Evolutionary conservation across 1,140 invertebrate species (phyloP), one percentile per base, ranked within the genome.

Genomic region (Temnothorax longispinosus): DNA sequence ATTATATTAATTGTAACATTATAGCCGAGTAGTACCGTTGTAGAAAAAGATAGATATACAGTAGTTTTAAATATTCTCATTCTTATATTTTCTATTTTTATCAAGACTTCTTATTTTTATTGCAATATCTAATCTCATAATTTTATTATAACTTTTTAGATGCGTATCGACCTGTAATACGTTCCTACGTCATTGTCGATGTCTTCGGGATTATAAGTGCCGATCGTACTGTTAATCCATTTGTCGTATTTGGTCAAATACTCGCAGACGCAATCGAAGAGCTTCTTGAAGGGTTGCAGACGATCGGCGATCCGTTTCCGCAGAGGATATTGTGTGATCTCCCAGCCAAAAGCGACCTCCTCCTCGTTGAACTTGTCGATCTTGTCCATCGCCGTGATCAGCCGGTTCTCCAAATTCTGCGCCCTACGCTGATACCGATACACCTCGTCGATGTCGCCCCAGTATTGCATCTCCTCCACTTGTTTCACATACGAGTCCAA

Each of bases 351-450:
- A 1, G 98, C 96, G 44, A 96, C 95, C 94, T 99, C 99, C 94
- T 99, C 99, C 93, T 97, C 97, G 94, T 99, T 99, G 88, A 99
- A 99, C 72, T 97, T 96, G 92, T 99, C 98, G 82, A 99, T 99
- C 91, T 97, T 98, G 54, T 97, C 96, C 93, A 98, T 96, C 7
- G 98, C 98, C 4, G 90, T 90, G 0, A 96, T 94, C 89, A 98
- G 94, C 95, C 96, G 96, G 86, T 97, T 96, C 91, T 99, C 97
- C 10, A 99, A 93, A 62, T 95, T 94, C 44, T 96, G 96, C 0
- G 98, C 97, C 65, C 97, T 97, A 54, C 97, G 97, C 65, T 98
- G 97, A 94, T 99, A 99, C 90, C 97, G 97, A 15, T 97, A 95
- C 15, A 99, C 95, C 44, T 98, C 97, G 50, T 97, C 96, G 32